Conservation (phyloP, 1,140 invertebrate genomes). For the Brevipalpus yothersi region DNA sequence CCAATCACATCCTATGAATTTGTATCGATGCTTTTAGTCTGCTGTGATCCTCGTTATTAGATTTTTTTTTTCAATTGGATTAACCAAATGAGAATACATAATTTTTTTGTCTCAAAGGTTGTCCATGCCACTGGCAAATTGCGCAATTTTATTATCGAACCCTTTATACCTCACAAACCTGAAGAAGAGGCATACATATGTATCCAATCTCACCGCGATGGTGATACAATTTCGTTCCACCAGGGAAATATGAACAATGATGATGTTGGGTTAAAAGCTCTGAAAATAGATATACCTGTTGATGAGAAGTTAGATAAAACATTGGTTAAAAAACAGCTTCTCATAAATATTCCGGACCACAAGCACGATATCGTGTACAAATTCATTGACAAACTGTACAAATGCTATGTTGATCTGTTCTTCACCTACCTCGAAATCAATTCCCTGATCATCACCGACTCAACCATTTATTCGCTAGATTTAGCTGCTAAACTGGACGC, state of each 20-base stretch:
- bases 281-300: slow-evolving; percentile 34
- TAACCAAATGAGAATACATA: neutral
- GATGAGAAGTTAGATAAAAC: slow-evolving; percentile 25
- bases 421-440: slow-evolving; percentile 99
- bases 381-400: slow-evolving; percentile 66
- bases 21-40: no score
- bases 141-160: slow-evolving; percentile 85
- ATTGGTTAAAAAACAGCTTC: slow-evolving; percentile 32
- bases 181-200: slow-evolving; percentile 91
- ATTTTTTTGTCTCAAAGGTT: slow-evolving; percentile 26
- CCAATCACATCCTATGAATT: no score
- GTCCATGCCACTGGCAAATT: slow-evolving; percentile 63
- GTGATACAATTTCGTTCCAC: slow-evolving; percentile 88
- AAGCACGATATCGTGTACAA: slow-evolving; percentile 45
- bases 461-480: slow-evolving; percentile 67
- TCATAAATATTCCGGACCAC: slow-evolving; percentile 36
- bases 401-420: slow-evolving; percentile 67
- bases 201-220: slow-evolving; percentile 75
- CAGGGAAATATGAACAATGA: slow-evolving; percentile 94
- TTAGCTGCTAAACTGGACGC: slow-evolving; percentile 93
- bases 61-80: no score
- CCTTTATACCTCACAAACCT: slow-evolving; percentile 70
- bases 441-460: slow-evolving; percentile 71
- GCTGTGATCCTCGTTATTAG: no score
- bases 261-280: slow-evolving; percentile 78